Evolutionary conservation across 1,140 invertebrate genomes (phyloP).

Genomic region (Psilanteris sp.): DNA sequence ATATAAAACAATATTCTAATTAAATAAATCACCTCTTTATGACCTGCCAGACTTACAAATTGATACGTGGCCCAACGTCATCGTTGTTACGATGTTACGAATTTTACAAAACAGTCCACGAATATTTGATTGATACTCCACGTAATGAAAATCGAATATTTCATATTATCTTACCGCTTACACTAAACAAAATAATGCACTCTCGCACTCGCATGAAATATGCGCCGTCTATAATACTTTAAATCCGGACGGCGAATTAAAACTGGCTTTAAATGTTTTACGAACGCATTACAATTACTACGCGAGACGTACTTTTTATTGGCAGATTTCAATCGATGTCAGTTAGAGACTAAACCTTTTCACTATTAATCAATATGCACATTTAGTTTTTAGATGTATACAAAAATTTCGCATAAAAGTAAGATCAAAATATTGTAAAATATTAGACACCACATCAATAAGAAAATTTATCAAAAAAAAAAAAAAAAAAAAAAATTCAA

Average conservation of each 20-base stretch:
- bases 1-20: conserved; percentile 31
- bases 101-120: conserved; percentile 29
- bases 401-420: too few relatives aligned
- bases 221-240: conserved; percentile 41
- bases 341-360: conserved; percentile 45
- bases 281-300: conserved; percentile 56
- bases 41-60: conserved; percentile 46
- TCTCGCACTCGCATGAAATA: conserved; percentile 19
- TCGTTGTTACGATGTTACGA: conserved; percentile 24
- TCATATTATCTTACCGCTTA: conserved; percentile 48
- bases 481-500: too few relatives aligned
- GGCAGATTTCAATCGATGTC: conserved; percentile 53
- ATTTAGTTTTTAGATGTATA: conserved; percentile 36
- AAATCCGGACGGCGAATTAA: conserved; percentile 38
- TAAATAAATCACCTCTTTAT: conserved; percentile 38
- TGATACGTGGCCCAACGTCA: conserved; percentile 12
- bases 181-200: conserved; percentile 56
- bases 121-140: conserved; percentile 41
- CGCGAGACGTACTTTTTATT: conserved; percentile 53
- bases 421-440: too few relatives aligned
- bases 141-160: conserved; percentile 49
- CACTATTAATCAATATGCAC: conserved; percentile 19
- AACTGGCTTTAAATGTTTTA: conserved; percentile 59
- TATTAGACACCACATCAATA: too few relatives aligned
- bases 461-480: too few relatives aligned